Conservation (phyloP, 2,888 invertebrate species). For the Cephus rjabovi region DNA sequence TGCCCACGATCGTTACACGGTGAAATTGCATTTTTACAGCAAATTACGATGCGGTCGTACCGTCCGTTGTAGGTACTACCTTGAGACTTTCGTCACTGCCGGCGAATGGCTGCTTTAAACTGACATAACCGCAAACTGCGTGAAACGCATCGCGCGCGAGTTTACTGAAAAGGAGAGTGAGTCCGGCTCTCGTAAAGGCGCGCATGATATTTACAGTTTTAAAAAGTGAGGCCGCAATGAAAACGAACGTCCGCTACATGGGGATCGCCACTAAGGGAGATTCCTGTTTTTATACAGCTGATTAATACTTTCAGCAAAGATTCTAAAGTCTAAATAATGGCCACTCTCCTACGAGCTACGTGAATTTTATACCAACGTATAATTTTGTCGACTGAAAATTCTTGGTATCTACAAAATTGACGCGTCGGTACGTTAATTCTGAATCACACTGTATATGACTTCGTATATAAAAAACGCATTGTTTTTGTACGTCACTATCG, state of each 20-base stretch:
- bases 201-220: background rate
- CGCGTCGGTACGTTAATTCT: too few species aligned
- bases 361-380: background rate
- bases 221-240: background rate
- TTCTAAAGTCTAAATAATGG: background rate
- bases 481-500: background rate
- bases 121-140: constrained; percentile 13
- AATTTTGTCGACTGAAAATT: background rate
- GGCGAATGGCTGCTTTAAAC: constrained; percentile 20
- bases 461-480: background rate
- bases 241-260: background rate
- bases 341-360: background rate
- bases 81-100: constrained; percentile 46
- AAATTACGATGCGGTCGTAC: background rate
- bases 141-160: background rate
- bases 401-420: too few species aligned
- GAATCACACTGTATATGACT: background rate
- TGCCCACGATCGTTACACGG: background rate
- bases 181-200: background rate
- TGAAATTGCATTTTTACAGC: background rate
- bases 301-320: background rate
- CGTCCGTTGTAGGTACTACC: constrained; percentile 29
- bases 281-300: background rate
- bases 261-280: background rate
- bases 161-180: background rate